phyloP scores from a whole-genome alignment of 2,113 vertebrate species.

The Oryzias melastigma region DNA sequence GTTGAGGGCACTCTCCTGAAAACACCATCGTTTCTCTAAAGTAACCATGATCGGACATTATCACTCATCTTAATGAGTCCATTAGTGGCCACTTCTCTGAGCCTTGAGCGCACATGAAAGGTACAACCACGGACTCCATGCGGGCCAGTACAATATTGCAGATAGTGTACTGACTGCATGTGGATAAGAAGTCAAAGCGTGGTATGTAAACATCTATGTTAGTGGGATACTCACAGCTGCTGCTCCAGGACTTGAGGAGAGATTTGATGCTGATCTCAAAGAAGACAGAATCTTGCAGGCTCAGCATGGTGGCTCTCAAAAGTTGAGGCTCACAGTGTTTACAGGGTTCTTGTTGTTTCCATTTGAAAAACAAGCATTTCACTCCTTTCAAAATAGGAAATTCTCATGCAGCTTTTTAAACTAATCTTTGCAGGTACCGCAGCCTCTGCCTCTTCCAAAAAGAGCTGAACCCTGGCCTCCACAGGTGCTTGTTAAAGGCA shows the following conservation, averaged over 20 bases:
- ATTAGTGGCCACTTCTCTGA: slow-evolving; percentile 45
- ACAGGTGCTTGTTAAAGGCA: slow-evolving; percentile 40
- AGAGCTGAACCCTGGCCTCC: slow-evolving; percentile 53
- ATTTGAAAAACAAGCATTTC: slow-evolving; percentile 29
- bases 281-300: slow-evolving; percentile 94
- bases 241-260: slow-evolving; percentile 95
- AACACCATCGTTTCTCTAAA: slow-evolving; percentile 52
- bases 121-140: slow-evolving; percentile 18
- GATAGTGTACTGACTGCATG: slow-evolving; percentile 31
- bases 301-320: slow-evolving; percentile 84
- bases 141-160: slow-evolving; percentile 9
- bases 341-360: slow-evolving; percentile 31
- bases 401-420: neutral
- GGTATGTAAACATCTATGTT: slow-evolving; percentile 63
- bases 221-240: slow-evolving; percentile 86
- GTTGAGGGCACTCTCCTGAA: slow-evolving; percentile 3
- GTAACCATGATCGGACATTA: slow-evolving; percentile 38
- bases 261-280: slow-evolving; percentile 99
- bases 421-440: slow-evolving; percentile 23
- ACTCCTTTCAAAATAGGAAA: slow-evolving; percentile 4
- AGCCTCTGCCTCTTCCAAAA: slow-evolving; percentile 24
- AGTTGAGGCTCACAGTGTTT: slow-evolving; percentile 54
- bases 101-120: slow-evolving; percentile 23
- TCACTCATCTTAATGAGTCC: slow-evolving; percentile 52
- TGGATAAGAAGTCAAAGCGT: slow-evolving; percentile 36